Evolutionary conservation across 2,888 invertebrate species (phyloP).

Genomic region (Drosophila colorata): DNA sequence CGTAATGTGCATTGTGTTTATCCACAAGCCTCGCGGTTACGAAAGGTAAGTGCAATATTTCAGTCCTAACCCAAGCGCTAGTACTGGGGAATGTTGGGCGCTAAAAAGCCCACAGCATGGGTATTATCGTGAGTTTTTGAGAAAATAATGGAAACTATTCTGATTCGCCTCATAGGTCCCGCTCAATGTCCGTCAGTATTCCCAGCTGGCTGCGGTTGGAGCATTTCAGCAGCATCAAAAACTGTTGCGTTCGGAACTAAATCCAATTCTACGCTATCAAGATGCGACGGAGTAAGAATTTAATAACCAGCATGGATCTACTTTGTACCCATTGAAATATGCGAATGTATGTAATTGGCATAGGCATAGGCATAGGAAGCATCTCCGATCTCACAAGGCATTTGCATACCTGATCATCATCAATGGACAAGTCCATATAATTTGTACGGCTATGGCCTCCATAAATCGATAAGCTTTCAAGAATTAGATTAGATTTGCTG

Average conservation of each 20-base stretch:
- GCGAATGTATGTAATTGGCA: too few relatives aligned
- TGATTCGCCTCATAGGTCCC: conserved; percentile 57
- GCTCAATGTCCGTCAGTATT: conserved; percentile 63
- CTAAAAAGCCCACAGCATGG: too few relatives aligned
- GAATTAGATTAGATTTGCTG: too few relatives aligned
- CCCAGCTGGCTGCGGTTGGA: conserved; percentile 49
- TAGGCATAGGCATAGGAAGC: too few relatives aligned
- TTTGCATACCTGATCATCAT: too few relatives aligned
- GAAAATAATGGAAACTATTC: neutral
- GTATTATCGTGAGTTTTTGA: neutral
- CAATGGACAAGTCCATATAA: too few relatives aligned
- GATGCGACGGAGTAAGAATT: conserved; percentile 50
- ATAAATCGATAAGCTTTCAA: too few relatives aligned
- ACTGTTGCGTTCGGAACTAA: conserved; percentile 20
- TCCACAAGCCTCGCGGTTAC: conserved; percentile 63
- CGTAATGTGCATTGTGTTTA: conserved; percentile 79
- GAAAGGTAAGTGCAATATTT: conserved; percentile 75
- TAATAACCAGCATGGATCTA: neutral
- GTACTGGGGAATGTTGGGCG: too few relatives aligned
- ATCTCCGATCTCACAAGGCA: too few relatives aligned
- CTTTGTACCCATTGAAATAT: neutral
- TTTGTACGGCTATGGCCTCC: too few relatives aligned
- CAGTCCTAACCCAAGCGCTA: too few relatives aligned
- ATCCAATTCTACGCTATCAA: conserved; percentile 19
- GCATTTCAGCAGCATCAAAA: conserved; percentile 32